These are phyloP conservation scores for Caenorhabditis sinica DNA, from an alignment of 2,888 invertebrate genomes.

Conservation along the genomic window DNA sequence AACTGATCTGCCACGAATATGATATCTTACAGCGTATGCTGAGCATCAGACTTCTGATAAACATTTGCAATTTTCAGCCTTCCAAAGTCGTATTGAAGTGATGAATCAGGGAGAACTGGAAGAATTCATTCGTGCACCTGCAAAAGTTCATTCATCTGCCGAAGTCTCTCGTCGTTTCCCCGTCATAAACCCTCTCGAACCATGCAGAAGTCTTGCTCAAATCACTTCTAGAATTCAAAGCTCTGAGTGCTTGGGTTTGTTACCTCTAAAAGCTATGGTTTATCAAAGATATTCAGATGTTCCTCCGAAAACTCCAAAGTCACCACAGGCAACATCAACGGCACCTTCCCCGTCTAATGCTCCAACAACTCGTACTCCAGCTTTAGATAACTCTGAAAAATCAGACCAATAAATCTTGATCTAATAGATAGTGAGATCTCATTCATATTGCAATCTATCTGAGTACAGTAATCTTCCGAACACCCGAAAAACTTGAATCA, in stretches of 20 bases:
- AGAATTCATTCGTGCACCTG: constrained; percentile 46
- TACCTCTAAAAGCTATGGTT: background rate
- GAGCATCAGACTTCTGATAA: background rate
- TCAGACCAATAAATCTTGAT: background rate
- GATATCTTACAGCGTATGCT: constrained; percentile 43
- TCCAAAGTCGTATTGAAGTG: constrained; percentile 46
- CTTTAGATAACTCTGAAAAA: constrained; percentile 20
- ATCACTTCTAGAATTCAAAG: constrained; percentile 13
- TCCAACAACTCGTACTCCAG: constrained; percentile 24
- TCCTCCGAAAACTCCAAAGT: constrained; percentile 5
- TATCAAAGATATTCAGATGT: background rate
- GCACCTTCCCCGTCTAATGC: background rate
- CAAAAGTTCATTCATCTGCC: constrained; percentile 51
- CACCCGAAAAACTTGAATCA: background rate
- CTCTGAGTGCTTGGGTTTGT: constrained; percentile 10
- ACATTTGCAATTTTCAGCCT: constrained; percentile 28
- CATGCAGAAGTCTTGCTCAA: constrained; percentile 23
- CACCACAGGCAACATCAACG: background rate
- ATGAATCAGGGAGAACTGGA: constrained; percentile 58
- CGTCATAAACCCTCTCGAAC: constrained; percentile 30
- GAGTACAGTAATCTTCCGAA: background rate
- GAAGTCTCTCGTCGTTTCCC: constrained; percentile 54
- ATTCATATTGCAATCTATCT: background rate
- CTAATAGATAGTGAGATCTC: background rate
- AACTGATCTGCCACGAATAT: constrained; percentile 50